phyloP scores from a whole-genome alignment of 2,888 invertebrate genomes.

The Orchesellides sinensis region DNA sequence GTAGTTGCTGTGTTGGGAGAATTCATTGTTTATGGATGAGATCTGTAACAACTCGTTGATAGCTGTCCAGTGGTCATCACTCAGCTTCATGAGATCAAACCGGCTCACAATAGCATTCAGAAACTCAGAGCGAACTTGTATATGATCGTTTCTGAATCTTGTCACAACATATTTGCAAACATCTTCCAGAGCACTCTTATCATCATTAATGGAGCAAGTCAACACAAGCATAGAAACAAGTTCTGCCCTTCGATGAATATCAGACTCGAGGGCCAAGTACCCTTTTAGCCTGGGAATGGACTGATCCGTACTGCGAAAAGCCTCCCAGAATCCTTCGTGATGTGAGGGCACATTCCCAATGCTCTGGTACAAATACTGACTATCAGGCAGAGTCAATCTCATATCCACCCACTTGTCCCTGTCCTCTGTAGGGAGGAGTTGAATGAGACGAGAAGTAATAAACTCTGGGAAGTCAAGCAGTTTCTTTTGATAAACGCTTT shows the following conservation, averaged over 20 bases:
- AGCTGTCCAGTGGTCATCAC: constrained; percentile 62
- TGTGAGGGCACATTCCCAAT: constrained; percentile 55
- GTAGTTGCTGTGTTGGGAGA: constrained; percentile 46
- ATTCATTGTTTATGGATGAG: constrained; percentile 66
- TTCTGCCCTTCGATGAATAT: constrained; percentile 61
- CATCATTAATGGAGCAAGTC: constrained; percentile 66
- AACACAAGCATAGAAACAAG: constrained; percentile 52
- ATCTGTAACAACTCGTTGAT: constrained; percentile 68
- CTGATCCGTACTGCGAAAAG: constrained; percentile 49
- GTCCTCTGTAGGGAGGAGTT: constrained; percentile 48
- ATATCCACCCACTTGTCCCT: constrained; percentile 61
- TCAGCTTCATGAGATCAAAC: constrained; percentile 54
- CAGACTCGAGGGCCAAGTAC: constrained; percentile 57
- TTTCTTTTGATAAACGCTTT: constrained; percentile 56
- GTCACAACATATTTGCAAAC: constrained; percentile 58
- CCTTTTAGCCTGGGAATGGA: constrained; percentile 66
- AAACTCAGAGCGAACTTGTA: constrained; percentile 65
- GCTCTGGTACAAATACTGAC: constrained; percentile 52
- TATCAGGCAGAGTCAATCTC: constrained; percentile 48
- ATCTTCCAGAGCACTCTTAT: constrained; percentile 49
- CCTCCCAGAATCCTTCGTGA: constrained; percentile 68
- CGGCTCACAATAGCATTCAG: constrained; percentile 52
- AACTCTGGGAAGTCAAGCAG: constrained; percentile 64
- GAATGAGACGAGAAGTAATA: constrained; percentile 61
- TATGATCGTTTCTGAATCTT: constrained; percentile 66